Conservation (phyloP, 2,888 invertebrate species). For the Orchesella flavescens region DNA sequence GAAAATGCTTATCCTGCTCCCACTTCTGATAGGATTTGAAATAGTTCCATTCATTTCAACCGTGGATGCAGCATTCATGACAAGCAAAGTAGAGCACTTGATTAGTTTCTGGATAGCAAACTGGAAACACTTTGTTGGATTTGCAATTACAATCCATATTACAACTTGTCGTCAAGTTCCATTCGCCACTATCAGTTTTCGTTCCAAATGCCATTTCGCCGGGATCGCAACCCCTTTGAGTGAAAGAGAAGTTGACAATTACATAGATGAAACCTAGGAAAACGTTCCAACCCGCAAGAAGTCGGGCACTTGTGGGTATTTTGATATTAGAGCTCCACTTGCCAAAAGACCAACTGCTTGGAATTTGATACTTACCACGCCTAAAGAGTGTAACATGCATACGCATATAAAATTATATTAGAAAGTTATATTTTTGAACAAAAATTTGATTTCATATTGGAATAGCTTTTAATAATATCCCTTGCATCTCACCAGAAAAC, state of each 20-base stretch:
- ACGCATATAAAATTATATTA: neutral
- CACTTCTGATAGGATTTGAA: constrained; percentile 73
- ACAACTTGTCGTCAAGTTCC: constrained; percentile 77
- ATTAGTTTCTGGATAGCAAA: constrained; percentile 78
- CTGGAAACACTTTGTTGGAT: constrained; percentile 79
- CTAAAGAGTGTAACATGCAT: constrained; percentile 36
- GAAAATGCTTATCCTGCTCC: too few species aligned
- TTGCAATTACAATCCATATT: constrained; percentile 79
- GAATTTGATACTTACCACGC: constrained; percentile 76
- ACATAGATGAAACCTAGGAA: constrained; percentile 78
- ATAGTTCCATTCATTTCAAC: constrained; percentile 74
- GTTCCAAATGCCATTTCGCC: constrained; percentile 65
- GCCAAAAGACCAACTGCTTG: constrained; percentile 79
- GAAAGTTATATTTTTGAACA: neutral
- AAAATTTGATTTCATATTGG: neutral
- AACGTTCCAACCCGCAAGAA: constrained; percentile 80
- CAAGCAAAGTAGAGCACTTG: constrained; percentile 83
- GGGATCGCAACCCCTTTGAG: constrained; percentile 70
- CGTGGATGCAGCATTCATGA: constrained; percentile 83
- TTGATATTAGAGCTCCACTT: constrained; percentile 79
- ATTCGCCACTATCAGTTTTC: constrained; percentile 48
- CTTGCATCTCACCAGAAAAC: constrained; percentile 78
- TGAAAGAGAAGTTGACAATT: constrained; percentile 75
- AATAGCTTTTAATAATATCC: neutral
- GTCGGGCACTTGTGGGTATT: constrained; percentile 77